These are phyloP conservation scores for Entelurus aequoreus DNA, from an alignment of 2,113 vertebrate species.

Conservation along the genomic window DNA sequence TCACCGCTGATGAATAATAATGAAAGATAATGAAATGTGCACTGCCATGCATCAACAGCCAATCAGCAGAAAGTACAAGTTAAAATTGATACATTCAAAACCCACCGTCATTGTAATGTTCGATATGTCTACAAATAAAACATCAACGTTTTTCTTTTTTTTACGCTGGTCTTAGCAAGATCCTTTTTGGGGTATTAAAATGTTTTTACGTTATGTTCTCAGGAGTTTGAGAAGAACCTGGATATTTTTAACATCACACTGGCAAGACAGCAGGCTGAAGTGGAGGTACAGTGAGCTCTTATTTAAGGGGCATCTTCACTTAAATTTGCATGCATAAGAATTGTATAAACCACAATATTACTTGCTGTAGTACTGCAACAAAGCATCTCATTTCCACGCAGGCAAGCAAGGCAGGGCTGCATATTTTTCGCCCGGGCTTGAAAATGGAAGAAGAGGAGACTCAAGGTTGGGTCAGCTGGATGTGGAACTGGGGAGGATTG, in stretches of 20 bases:
- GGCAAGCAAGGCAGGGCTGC: slow-evolving; percentile 85
- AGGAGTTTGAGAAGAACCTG: slow-evolving; percentile 84
- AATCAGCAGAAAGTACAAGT: no score
- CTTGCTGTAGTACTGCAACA: background rate
- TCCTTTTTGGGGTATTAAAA: no score
- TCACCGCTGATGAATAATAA: no score
- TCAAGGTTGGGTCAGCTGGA: slow-evolving; percentile 88
- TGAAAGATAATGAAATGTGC: no score
- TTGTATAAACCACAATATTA: background rate
- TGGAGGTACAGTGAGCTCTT: slow-evolving; percentile 89
- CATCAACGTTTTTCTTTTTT: no score
- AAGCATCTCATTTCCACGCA: slow-evolving; percentile 39
- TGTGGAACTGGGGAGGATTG: slow-evolving; percentile 84
- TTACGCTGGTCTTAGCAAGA: no score
- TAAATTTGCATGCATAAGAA: background rate
- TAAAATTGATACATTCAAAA: no score
- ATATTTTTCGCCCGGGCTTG: slow-evolving; percentile 81
- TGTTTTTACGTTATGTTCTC: slow-evolving; percentile 37
- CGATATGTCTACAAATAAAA: no score
- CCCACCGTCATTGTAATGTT: no score
- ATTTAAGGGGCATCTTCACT: no score
- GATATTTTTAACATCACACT: slow-evolving; percentile 98
- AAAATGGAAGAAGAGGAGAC: slow-evolving; percentile 84
- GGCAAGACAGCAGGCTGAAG: slow-evolving; percentile 92
- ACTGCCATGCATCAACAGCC: no score